Percentiles rank a stretch among this genome's conserved stretches.
These are phyloP conservation scores for Andinoacara biseriatus DNA, from an alignment of 2,113 vertebrate species.

Conservation along the genomic window DNA sequence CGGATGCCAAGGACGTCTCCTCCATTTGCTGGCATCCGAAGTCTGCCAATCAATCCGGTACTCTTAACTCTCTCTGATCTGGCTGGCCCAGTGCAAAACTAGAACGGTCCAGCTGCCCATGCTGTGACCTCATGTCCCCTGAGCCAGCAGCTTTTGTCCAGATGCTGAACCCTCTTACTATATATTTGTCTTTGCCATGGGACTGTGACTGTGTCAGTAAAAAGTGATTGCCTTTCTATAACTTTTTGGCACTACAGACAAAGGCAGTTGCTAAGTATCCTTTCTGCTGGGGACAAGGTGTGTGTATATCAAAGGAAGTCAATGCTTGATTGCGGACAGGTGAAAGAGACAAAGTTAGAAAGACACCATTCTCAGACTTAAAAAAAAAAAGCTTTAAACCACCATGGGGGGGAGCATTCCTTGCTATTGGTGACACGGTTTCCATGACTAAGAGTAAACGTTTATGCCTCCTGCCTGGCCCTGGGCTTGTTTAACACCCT, in stretches of 20 bases:
- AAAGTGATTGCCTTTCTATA: conserved; percentile 30
- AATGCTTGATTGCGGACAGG: conserved; percentile 20
- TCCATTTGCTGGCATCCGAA: conserved; percentile 58
- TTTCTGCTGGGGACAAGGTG: conserved; percentile 17
- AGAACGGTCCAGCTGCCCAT: conserved; percentile 33
- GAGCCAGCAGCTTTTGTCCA: conserved; percentile 60
- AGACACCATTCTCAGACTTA: not conserved
- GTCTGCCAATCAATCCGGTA: conserved; percentile 71
- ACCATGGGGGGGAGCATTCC: conserved; percentile 66
- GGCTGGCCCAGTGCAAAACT: conserved; percentile 45
- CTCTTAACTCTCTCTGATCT: conserved; percentile 36
- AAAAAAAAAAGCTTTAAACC: conserved; percentile 25
- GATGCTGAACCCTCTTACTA: conserved; percentile 32
- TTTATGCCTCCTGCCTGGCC: conserved; percentile 54
- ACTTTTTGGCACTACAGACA: conserved; percentile 21
- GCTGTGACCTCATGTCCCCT: conserved; percentile 58
- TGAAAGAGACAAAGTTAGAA: not conserved
- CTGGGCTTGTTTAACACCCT: conserved; percentile 71
- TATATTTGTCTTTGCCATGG: conserved; percentile 55
- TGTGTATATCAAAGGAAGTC: conserved; percentile 38
- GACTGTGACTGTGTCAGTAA: conserved; percentile 50
- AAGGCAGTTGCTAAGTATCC: conserved; percentile 39
- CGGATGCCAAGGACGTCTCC: conserved; percentile 64
- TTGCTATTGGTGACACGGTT: conserved; percentile 59
- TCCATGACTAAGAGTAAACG: conserved; percentile 74